Conservation (phyloP, 2,797 vertebrate species). For the Anas acuta region DNA sequence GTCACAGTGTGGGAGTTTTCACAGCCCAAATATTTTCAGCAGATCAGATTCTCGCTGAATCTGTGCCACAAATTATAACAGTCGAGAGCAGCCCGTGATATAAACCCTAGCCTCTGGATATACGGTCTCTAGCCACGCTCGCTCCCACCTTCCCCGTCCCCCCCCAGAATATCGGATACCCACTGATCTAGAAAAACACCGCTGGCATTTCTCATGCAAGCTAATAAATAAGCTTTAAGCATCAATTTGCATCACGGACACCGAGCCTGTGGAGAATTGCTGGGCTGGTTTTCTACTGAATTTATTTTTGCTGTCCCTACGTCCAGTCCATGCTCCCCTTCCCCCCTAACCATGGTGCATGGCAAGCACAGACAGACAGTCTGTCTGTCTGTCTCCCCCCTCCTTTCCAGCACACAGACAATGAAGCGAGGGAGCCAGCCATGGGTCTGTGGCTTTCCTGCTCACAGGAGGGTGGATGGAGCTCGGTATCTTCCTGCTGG, state of each 20-base stretch:
- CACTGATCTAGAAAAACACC: constrained; percentile 67
- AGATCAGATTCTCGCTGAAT: constrained; percentile 80
- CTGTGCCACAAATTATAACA: constrained; percentile 77
- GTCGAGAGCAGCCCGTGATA: constrained; percentile 72
- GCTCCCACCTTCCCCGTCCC: neutral
- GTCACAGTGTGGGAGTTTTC: constrained; percentile 85
- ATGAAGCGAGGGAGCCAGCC: neutral
- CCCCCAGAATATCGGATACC: constrained; percentile 22
- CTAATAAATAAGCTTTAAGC: constrained; percentile 62
- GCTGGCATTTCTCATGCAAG: constrained; percentile 43
- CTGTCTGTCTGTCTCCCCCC: neutral
- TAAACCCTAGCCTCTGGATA: constrained; percentile 70
- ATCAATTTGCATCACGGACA: constrained; percentile 36
- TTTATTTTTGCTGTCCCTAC: neutral
- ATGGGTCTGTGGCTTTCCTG: neutral
- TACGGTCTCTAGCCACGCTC: constrained; percentile 30
- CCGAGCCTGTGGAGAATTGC: neutral
- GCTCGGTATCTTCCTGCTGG: neutral
- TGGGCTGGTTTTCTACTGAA: neutral
- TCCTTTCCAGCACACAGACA: neutral
- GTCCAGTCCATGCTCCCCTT: neutral
- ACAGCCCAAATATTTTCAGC: constrained; percentile 83
- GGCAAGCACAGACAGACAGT: neutral
- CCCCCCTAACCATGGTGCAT: rapidly evolving
- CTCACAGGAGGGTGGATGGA: neutral